Base-by-base conservation (phyloP, 2,888 invertebrate genomes). In the Reticulitermes lucifugus region DNA sequence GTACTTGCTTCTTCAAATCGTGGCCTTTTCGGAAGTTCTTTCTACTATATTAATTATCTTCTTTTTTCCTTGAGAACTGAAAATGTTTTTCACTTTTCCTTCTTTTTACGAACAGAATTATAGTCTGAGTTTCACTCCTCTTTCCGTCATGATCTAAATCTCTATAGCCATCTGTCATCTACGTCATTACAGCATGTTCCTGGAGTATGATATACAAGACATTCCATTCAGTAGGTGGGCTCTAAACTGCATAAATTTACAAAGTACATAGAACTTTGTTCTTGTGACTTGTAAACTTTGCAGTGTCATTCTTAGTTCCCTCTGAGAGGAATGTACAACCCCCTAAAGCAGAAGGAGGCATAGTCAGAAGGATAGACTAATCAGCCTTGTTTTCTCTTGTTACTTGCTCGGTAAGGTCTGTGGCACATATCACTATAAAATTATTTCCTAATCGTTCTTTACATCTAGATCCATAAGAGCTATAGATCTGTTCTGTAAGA, bases 171-270 rank as follows among this genome's bases (percentile, higher is more conserved):
- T 41, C 35, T 35, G 73, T 35, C 71, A 71, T 29, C 12, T 35
- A 71, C 21, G 35, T 21, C 73, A 73, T 73, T 29, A 29, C 29
- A 41, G 73, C 41, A 73, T 73, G 41, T 41, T 41, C 14, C 73
- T 65, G 65, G 5, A 65, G 7, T 65, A n/a, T 10, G 9, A 65
- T 6, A 73, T 21, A 73, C 73, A 73, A 73, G 35, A 41, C 41
- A 65, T 65, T 25, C 65, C 25, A n/a, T 65, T 65, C n/a, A n/a
- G 41, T 41, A 73, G 73, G 73, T 73, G 73, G 73, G 9, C 29
- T 73, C 12, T 21, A 73, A 73, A 14, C 41, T 7, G 41, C 35
- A 73, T 73, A 73, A 41, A 73, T 73, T 73, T 14, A 41, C 73
- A 65, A 65, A n/a, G 65, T 65, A 65, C 25, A 65, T 10, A 73